Evolutionary conservation across 2,888 invertebrate genomes (phyloP).

Genomic region (Parasteatoda lunata): DNA sequence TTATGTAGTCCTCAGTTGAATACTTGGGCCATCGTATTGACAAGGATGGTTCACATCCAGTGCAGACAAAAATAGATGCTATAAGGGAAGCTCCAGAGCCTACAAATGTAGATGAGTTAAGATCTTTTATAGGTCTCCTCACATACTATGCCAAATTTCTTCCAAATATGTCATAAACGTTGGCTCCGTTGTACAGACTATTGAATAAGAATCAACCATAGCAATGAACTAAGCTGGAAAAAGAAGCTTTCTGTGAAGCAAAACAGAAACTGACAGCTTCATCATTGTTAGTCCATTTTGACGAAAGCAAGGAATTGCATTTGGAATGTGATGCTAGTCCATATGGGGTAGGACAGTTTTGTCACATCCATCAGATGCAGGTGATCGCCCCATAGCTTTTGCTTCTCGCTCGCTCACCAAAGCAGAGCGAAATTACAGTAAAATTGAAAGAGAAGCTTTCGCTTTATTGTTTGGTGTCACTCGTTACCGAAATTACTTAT

Average conservation of each 20-base stretch:
- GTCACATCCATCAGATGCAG: constrained; percentile 4
- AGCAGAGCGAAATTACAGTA: constrained; percentile 70
- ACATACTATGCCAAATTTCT: constrained; percentile 72
- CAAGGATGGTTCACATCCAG: constrained; percentile 69
- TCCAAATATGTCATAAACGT: constrained; percentile 69
- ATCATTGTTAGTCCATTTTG: constrained; percentile 72
- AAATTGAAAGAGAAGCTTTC: constrained; percentile 72
- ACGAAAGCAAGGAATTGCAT: constrained; percentile 71
- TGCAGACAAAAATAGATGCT: constrained; percentile 70
- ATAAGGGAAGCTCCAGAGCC: constrained; percentile 71
- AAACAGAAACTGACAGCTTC: constrained; percentile 71
- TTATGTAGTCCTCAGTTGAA: constrained; percentile 6
- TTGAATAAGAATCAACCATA: constrained; percentile 68
- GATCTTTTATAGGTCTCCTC: constrained; percentile 71
- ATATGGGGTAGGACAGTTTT: constrained; percentile 30
- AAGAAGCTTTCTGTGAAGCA: constrained; percentile 68
- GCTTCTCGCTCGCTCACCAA: constrained; percentile 69
- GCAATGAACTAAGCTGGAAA: constrained; percentile 61
- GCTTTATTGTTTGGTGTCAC: constrained; percentile 74
- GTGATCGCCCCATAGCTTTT: constrained; percentile 73
- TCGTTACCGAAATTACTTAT: constrained; percentile 74
- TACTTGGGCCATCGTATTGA: constrained; percentile 15
- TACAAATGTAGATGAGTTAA: constrained; percentile 70
- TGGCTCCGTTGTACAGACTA: constrained; percentile 70
- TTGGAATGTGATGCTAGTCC: constrained; percentile 75